A percentile compares a stretch with the other conserved stretches of the same genome.
Conservation (phyloP, 1,140 invertebrate genomes). For the Drosophila auraria region DNA sequence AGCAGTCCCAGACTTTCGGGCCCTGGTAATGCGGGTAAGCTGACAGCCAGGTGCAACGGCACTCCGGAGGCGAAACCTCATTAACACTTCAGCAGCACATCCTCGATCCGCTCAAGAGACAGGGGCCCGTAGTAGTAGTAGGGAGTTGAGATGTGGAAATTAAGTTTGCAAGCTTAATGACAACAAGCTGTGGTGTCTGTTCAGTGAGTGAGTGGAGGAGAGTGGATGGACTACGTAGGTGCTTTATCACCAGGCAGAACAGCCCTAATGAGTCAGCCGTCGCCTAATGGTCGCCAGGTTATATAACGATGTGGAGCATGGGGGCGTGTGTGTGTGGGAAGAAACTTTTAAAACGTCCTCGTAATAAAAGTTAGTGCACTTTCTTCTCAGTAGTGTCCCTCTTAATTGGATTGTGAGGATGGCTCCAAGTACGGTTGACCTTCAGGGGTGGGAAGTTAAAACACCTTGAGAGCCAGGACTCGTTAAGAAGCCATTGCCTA, state of each 20-base stretch:
- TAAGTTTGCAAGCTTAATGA: constrained; percentile 56
- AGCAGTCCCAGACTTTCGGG: constrained; percentile 13
- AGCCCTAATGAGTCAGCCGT: constrained; percentile 33
- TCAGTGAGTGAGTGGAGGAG: not conserved
- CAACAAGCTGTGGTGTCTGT: constrained; percentile 17
- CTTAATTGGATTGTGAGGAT: constrained; percentile 27
- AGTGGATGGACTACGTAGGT: constrained; percentile 3
- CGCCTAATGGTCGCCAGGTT: constrained; percentile 38
- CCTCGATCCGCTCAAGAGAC: constrained; percentile 9
- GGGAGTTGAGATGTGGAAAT: constrained; percentile 34
- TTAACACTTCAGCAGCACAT: constrained; percentile 57
- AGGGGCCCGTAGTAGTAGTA: not conserved
- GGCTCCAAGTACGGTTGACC: constrained; percentile 21
- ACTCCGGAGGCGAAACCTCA: constrained; percentile 57
- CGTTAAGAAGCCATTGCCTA: constrained; percentile 5
- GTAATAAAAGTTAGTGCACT: constrained; percentile 8
- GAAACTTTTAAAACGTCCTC: constrained; percentile 29
- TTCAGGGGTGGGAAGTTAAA: constrained; percentile 13
- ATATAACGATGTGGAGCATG: constrained; percentile 26
- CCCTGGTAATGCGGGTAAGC: constrained; percentile 54
- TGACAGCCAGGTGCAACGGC: constrained; percentile 42
- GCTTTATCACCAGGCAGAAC: constrained; percentile 21
- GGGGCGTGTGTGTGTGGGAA: constrained; percentile 10
- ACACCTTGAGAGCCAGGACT: constrained; percentile 4
- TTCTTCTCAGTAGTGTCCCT: constrained; percentile 3